A percentile compares a stretch with the other conserved stretches of the same genome.
phyloP scores from a whole-genome alignment of 1,140 invertebrate species.

The Trachymyrmex septentrionalis region DNA sequence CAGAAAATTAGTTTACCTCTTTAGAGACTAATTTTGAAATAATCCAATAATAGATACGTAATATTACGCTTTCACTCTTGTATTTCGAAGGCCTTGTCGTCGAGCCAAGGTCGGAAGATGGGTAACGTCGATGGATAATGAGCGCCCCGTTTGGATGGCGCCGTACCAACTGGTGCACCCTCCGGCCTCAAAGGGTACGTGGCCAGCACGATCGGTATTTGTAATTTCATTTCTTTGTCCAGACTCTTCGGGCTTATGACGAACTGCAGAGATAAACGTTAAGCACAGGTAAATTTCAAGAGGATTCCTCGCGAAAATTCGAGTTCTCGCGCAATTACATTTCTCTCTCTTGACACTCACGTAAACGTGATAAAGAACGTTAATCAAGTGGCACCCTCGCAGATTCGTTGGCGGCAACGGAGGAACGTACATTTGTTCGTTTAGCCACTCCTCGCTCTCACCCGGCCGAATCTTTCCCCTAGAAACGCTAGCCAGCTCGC shows the following conservation, averaged over 20 bases:
- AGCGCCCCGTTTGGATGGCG: slow-evolving; percentile 91
- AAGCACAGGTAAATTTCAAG: background rate
- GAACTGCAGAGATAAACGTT: slow-evolving; percentile 90
- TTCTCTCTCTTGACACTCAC: slow-evolving; percentile 89
- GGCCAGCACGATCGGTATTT: slow-evolving; percentile 96
- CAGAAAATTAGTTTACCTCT: slow-evolving; percentile 35
- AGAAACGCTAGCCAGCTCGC: slow-evolving; percentile 93
- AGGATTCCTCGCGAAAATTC: background rate
- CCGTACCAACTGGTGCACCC: slow-evolving; percentile 88
- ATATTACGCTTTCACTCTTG: slow-evolving; percentile 80
- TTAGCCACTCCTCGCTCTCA: slow-evolving; percentile 94
- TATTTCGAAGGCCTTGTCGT: slow-evolving; percentile 89
- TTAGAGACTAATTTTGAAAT: slow-evolving; percentile 15
- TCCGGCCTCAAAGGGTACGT: slow-evolving; percentile 95
- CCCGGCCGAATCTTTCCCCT: slow-evolving; percentile 94
- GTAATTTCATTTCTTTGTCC: slow-evolving; percentile 96
- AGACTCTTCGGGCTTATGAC: slow-evolving; percentile 96
- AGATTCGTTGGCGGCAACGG: slow-evolving; percentile 98
- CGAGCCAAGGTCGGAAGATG: slow-evolving; percentile 96
- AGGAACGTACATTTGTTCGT: slow-evolving; percentile 96
- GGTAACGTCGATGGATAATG: slow-evolving; percentile 97
- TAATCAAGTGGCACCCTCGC: slow-evolving; percentile 97
- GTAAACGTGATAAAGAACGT: slow-evolving; percentile 97
- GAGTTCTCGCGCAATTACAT: background rate
- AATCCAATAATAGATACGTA: slow-evolving; percentile 26